Percentiles rank a stretch among this genome's conserved stretches.
Evolutionary conservation across 2,113 vertebrate species (phyloP).

Genomic region (Arenaria interpres): DNA sequence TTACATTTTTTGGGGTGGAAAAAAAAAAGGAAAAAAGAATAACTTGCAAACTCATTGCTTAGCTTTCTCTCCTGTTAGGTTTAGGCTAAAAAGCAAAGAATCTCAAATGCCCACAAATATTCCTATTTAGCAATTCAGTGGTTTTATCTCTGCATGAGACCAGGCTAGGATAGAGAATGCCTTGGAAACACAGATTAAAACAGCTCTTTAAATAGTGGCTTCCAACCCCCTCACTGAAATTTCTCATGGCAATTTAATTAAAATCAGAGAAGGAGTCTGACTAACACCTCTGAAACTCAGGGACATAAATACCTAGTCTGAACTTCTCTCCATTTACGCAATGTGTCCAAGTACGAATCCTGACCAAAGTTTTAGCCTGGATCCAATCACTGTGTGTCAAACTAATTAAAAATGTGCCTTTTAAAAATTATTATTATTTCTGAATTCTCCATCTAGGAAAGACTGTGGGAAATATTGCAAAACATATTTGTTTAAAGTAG

Average conservation of each 20-base stretch:
- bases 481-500: slow-evolving; percentile 6
- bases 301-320: not conserved
- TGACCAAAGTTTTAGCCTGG: not conserved
- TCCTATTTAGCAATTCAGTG: slow-evolving; percentile 52
- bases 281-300: not conserved
- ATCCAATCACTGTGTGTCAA: not conserved
- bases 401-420: not conserved
- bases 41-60: slow-evolving; percentile 24
- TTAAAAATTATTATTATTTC: not conserved
- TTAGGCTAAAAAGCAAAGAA: slow-evolving; percentile 52
- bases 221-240: not conserved
- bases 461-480: not conserved
- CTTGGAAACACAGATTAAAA: slow-evolving; percentile 60
- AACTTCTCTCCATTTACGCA: not conserved
- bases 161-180: not conserved
- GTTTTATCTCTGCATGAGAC: slow-evolving; percentile 63
- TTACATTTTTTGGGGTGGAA: not conserved
- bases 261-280: not conserved
- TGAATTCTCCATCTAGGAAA: slow-evolving; percentile 45
- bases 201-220: slow-evolving; percentile 10
- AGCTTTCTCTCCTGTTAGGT: slow-evolving; percentile 50
- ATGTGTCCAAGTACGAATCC: not conserved
- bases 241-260: slow-evolving; percentile 52
- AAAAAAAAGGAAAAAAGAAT: not conserved
- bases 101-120: slow-evolving; percentile 58